Conservation (phyloP, 2,888 invertebrate species). For the Mimumesa dahlbomi region DNA sequence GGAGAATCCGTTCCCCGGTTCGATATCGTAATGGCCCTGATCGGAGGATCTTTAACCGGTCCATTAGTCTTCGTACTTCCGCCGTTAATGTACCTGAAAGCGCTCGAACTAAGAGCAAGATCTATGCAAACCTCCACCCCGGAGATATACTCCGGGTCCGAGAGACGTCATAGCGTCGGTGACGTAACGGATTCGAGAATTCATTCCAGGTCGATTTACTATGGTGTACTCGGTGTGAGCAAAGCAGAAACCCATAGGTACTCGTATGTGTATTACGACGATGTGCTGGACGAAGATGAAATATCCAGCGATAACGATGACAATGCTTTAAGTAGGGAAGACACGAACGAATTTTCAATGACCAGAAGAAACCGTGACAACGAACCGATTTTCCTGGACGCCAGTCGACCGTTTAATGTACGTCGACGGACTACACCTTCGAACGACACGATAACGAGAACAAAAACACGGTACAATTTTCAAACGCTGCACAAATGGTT, state of each 20-base stretch:
- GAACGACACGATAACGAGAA: too few relatives aligned
- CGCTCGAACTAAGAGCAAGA: constrained; percentile 81
- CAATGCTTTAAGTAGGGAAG: neutral
- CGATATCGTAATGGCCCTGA: constrained; percentile 91
- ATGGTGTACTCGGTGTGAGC: constrained; percentile 47
- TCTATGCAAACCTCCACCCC: constrained; percentile 41
- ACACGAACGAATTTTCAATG: constrained; percentile 24
- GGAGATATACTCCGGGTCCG: constrained; percentile 62
- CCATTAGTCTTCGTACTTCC: constrained; percentile 93
- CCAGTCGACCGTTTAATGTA: constrained; percentile 48
- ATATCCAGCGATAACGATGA: constrained; percentile 60
- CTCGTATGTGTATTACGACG: constrained; percentile 73
- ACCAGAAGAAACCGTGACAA: constrained; percentile 13
- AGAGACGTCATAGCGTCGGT: constrained; percentile 47
- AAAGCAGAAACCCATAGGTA: constrained; percentile 59
- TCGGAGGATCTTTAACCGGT: constrained; percentile 92
- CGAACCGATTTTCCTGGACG: constrained; percentile 65
- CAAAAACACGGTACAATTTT: constrained; percentile 10
- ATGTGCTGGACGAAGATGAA: constrained; percentile 58
- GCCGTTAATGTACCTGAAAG: constrained; percentile 89
- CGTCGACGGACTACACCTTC: too few relatives aligned
- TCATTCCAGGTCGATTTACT: constrained; percentile 72
- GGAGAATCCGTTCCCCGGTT: constrained; percentile 92
- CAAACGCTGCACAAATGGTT: constrained; percentile 80
- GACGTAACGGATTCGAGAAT: constrained; percentile 62